phyloP scores from a whole-genome alignment of 1,140 invertebrate genomes.

The Goniozus legneri region DNA sequence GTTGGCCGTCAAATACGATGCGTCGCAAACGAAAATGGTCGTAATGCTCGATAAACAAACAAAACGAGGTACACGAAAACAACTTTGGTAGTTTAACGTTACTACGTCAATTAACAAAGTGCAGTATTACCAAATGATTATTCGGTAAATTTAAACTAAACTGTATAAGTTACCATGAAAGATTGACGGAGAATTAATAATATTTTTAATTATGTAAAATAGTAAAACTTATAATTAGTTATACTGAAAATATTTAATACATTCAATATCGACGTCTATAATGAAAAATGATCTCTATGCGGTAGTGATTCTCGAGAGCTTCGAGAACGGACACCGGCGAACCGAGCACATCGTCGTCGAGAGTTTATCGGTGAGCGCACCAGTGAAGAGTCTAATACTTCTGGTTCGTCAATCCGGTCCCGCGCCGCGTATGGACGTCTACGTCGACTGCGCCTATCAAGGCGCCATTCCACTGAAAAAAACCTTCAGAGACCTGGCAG shows the following conservation, averaged over 20 bases:
- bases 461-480: constrained; percentile 54
- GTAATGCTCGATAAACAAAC: constrained; percentile 63
- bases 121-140: not conserved
- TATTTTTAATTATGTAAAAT: not conserved
- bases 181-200: not conserved
- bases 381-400: constrained; percentile 56
- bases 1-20: constrained; percentile 63
- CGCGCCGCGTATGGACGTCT: constrained; percentile 55
- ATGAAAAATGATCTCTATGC: constrained; percentile 8
- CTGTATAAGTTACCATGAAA: not conserved
- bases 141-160: constrained; percentile 1
- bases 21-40: constrained; percentile 61
- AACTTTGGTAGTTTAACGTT: not conserved
- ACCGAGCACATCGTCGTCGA: constrained; percentile 57
- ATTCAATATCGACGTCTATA: not conserved
- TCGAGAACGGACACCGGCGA: constrained; percentile 50
- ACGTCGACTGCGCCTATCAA: constrained; percentile 58
- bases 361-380: constrained; percentile 49
- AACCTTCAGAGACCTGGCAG: constrained; percentile 52
- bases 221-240: not conserved
- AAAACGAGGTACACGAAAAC: constrained; percentile 55
- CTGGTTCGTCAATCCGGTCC: constrained; percentile 55
- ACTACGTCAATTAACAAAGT: not conserved
- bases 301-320: constrained; percentile 61
- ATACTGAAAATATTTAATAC: not conserved